A percentile compares a stretch with the other conserved stretches of the same genome.
Conservation (phyloP, 2,888 invertebrate species). For the Euplagia quadripunctaria region DNA sequence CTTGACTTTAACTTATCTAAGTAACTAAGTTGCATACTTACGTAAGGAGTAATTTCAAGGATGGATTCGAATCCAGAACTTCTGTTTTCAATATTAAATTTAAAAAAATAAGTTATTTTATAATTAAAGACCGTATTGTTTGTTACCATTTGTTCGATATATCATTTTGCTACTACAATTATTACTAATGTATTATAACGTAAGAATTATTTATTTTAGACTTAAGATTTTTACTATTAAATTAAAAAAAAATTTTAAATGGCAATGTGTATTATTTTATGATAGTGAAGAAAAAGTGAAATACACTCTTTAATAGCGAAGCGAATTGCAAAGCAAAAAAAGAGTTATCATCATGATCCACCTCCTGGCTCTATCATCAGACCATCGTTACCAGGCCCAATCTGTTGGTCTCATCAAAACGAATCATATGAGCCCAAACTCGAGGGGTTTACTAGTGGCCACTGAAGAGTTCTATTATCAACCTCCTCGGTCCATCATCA, state of each 20-base stretch:
- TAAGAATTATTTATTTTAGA: neutral
- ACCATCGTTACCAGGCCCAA: too few species aligned
- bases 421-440: too few species aligned
- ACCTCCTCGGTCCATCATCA: too few species aligned
- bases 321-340: too few species aligned
- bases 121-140: neutral
- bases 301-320: too few species aligned
- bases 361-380: too few species aligned
- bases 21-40: too few species aligned
- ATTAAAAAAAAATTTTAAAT: neutral
- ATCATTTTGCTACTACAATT: neutral
- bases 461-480: too few species aligned
- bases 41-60: neutral
- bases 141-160: conserved; percentile 2
- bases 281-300: neutral
- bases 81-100: neutral
- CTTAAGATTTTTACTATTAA: neutral
- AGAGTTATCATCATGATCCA: too few species aligned
- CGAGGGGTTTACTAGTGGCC: too few species aligned
- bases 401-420: too few species aligned
- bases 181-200: neutral
- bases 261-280: neutral
- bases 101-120: neutral
- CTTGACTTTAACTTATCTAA: too few species aligned
- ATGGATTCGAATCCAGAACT: neutral